Conservation (phyloP, 2,797 vertebrate genomes). For the Meriones psammophilus region DNA sequence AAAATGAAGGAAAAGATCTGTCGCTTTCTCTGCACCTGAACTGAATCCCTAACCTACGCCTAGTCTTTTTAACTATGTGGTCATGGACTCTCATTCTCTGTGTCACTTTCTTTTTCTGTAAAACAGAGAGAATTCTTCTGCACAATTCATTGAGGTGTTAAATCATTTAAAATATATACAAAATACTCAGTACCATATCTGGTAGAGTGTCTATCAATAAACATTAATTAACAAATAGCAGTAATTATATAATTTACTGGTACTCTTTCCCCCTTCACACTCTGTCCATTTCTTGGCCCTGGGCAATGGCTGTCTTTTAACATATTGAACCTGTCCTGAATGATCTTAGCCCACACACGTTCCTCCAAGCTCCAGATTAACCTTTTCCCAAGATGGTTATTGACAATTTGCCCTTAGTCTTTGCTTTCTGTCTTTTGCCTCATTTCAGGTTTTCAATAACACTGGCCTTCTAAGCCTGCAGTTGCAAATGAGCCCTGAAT, state of each 20-base stretch:
- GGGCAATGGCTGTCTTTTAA: conserved; percentile 19
- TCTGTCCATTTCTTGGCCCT: background rate
- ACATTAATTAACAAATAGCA: conserved; percentile 41
- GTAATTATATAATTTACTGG: conserved; percentile 21
- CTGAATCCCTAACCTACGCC: background rate
- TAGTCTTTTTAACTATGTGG: background rate
- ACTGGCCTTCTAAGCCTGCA: conserved; percentile 44
- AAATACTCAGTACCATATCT: background rate
- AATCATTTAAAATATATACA: conserved; percentile 29
- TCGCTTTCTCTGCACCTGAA: background rate
- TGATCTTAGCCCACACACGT: background rate
- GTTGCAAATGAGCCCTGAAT: conserved; percentile 64
- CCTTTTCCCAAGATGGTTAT: conserved; percentile 70
- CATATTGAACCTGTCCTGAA: conserved; percentile 21
- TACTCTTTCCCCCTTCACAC: background rate
- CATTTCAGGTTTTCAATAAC: conserved; percentile 56
- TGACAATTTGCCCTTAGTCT: conserved; percentile 67
- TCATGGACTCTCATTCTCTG: background rate
- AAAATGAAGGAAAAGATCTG: background rate
- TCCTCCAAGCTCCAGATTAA: conserved; percentile 58
- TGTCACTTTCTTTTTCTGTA: conserved; percentile 3
- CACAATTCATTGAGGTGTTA: background rate
- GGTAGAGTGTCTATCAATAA: conserved; percentile 21
- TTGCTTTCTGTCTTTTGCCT: conserved; percentile 65
- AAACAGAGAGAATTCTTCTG: conserved; percentile 21